Conservation (phyloP, 2,888 invertebrate genomes). For the Lochmaea crataegi region DNA sequence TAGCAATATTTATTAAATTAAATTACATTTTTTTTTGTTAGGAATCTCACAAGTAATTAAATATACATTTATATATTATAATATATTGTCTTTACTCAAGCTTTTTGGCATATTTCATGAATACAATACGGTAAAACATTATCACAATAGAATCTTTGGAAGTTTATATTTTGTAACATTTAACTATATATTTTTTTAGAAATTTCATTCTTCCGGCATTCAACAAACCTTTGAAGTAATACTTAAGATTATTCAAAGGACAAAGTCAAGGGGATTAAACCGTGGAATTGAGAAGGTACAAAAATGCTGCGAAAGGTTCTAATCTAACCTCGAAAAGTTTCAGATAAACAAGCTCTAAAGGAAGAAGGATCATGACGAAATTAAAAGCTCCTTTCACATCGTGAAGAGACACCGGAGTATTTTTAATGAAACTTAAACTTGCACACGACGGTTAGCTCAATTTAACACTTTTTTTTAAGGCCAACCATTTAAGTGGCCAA, state of each 20-base stretch:
- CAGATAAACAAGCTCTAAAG: too few relatives aligned
- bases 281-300: too few relatives aligned
- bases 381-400: too few relatives aligned
- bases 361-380: too few relatives aligned
- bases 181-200: conserved; percentile 12
- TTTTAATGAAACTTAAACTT: too few relatives aligned
- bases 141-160: conserved; percentile 39
- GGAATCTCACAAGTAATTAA: conserved; percentile 33
- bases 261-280: background rate
- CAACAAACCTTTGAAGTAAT: background rate
- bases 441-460: too few relatives aligned
- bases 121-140: conserved; percentile 36
- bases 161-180: conserved; percentile 38
- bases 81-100: conserved; percentile 33
- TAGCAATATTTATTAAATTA: conserved; percentile 14
- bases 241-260: background rate
- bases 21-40: conserved; percentile 21
- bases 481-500: too few relatives aligned
- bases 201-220: background rate
- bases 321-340: too few relatives aligned
- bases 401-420: too few relatives aligned
- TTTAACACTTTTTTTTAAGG: too few relatives aligned
- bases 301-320: too few relatives aligned
- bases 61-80: conserved; percentile 19
- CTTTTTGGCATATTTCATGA: conserved; percentile 28